Evolutionary conservation across 2,797 vertebrate species (phyloP).

Genomic region (Eospalax fontanierii): DNA sequence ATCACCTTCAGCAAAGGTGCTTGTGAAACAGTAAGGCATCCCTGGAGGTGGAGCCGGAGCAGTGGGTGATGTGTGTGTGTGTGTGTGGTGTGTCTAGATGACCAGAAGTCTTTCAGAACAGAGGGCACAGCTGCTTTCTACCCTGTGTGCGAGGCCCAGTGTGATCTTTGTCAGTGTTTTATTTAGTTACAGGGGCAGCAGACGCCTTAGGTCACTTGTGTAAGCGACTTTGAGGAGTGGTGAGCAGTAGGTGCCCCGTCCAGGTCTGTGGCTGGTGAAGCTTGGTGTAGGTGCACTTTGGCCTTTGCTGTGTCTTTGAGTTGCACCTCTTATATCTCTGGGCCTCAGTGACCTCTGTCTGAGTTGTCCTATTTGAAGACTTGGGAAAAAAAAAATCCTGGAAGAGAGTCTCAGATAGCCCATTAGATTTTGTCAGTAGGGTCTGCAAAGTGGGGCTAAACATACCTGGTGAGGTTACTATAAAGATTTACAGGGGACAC

Average conservation of each 20-base stretch:
- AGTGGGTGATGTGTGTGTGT: too few relatives aligned
- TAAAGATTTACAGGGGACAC: not conserved
- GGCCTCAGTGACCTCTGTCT: not conserved
- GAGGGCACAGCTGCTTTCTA: not conserved
- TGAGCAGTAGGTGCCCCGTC: not conserved
- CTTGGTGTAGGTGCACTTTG: not conserved
- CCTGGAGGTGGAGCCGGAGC: too few relatives aligned
- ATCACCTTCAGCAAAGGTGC: not conserved
- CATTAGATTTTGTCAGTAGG: not conserved
- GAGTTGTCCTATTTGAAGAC: not conserved
- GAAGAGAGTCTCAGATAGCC: not conserved
- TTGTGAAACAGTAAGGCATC: slow-evolving; percentile 12
- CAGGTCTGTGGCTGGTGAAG: not conserved
- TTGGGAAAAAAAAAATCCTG: not conserved
- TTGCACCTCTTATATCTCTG: not conserved
- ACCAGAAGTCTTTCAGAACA: not conserved
- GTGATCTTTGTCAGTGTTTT: not conserved
- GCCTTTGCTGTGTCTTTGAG: not conserved
- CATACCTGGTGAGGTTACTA: not conserved
- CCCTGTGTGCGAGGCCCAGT: not conserved
- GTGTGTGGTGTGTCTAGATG: not conserved
- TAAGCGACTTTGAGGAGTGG: not conserved
- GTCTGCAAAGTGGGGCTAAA: not conserved
- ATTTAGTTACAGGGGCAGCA: not conserved
- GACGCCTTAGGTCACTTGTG: not conserved